Base-by-base conservation (phyloP, 2,113 vertebrate species). In the Triplophysa siluroides region DNA sequence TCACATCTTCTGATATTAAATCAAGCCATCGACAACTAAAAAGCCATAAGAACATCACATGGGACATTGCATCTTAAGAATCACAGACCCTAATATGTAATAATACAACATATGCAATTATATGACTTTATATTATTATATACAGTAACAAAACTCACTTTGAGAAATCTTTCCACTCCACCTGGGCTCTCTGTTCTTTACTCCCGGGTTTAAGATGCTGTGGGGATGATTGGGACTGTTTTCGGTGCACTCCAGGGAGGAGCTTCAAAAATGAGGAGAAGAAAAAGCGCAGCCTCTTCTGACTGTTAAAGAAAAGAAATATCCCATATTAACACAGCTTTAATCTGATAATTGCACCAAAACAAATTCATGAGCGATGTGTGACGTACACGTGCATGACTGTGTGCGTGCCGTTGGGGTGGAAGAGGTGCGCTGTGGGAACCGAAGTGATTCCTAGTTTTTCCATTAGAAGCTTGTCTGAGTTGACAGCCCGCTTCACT, bases 261-360 rank as follows among this genome's bases (percentile, higher is more conserved):
- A 92, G 93, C 88, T 95, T 95, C 64, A 99, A 84, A 63, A 94
- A 92, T 0, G 96, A 97, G 68, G 96, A 94, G 88, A 97, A 96
- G 90, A 96, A 95, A 54, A 95, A 96, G 0, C 97, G 94, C 0
- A 95, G 88, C 43, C 88, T 92, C 90, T 96, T 98, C 85, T 91
- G 85, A 1, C 97, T 99, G 92, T 26, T 10, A 58, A 8, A n/a
- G 72, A 1, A 62, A 63, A 58, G 14, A 79, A 24, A 16, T 64
- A 63, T 14, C 18, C 16, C 13, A 12, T 23, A 38, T 77, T 14
- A 38, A 77, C 43, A 21, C 10, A 7, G 19, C 10, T 12, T 54
- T 3, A 52, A 9, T 7, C 64, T 52, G 19, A 74, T 45, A 26
- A 2, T 50, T 4, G 23, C n/a, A 24, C 10, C 8, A 65, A 19